Evolutionary conservation across 1,140 invertebrate genomes (phyloP), one percentile per base, ranked within the genome.

Genomic region (Drosophila cardini): DNA sequence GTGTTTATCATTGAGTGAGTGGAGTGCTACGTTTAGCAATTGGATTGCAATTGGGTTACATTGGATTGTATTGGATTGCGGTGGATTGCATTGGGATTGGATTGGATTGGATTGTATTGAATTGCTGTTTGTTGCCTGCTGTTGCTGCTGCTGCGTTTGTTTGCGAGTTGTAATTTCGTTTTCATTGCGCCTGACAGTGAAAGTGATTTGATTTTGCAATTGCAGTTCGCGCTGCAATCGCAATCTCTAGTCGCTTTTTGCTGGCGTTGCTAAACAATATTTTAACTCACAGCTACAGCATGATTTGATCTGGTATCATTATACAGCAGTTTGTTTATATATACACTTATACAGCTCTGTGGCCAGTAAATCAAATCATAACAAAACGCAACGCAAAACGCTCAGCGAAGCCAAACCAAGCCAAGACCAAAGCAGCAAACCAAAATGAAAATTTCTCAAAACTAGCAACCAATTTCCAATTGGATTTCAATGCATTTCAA

Each of bases 141-240:
- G 36, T 26, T 69, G 45, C 30, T 57, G 40, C 56, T 46, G 52
- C 36, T 71, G 57, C 36, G 30, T 52, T 63, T 55, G 62, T 42
- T 67, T 65, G 73, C 32, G 34, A 40, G 60, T 15, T 76, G 73
- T 56, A 56, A 78, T 72, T 78, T 67, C 50, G 45, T 60, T 69
- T 69, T 72, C 62, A 46, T 65, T 61, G 61, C 76, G 62, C 52
- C 87, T 87, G 80, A 80, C 87, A 90, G 87, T 90, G 87, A 90
- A 90, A 90, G 87, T 90, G 82, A 90, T 90, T 90, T 90, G 87
- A 90, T 90, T 90, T 90, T 90, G 87, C 83, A 87, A 90, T 90
- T 90, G 80, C 70, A 89, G 79, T 74, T 69, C 40, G 40, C 53
- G 55, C 18, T 26, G 68, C 52, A 61, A 60, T 43, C 36, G 64